Evolutionary conservation across 2,797 vertebrate genomes (phyloP).

Genomic region (Arctocebus calabarensis): DNA sequence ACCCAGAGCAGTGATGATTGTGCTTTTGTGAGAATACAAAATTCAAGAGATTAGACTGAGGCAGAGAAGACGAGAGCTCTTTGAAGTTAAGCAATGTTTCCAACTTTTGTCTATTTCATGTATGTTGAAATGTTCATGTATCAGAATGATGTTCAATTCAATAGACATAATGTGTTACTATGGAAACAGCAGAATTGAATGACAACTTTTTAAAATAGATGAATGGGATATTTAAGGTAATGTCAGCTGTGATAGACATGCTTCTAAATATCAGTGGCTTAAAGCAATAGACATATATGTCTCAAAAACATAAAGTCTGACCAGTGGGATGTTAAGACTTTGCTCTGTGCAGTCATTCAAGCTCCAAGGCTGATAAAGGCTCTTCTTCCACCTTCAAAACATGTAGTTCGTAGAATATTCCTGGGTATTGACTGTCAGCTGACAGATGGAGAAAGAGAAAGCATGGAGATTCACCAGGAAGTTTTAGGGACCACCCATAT

Average conservation of each 20-base stretch:
- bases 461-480: neutral
- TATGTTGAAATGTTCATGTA: neutral
- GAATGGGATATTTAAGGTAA: neutral
- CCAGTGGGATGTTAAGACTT: neutral
- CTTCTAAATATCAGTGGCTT: neutral
- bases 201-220: neutral
- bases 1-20: neutral
- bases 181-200: neutral
- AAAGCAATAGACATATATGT: neutral
- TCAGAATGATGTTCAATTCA: neutral
- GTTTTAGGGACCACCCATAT: neutral
- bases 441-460: neutral
- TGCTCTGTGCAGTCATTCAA: neutral
- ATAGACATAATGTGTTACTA: neutral
- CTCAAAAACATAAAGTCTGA: neutral
- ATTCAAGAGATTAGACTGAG: neutral
- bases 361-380: neutral
- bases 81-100: constrained; percentile 1
- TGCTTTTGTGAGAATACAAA: neutral
- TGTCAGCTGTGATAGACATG: neutral
- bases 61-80: neutral
- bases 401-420: neutral
- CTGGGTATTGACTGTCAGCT: neutral
- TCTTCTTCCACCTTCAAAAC: neutral
- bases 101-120: neutral